Percentiles rank a stretch among this genome's conserved stretches.
These are phyloP conservation scores for Pachypeltis micranthus DNA, from an alignment of 1,140 invertebrate species.

Conservation along the genomic window DNA sequence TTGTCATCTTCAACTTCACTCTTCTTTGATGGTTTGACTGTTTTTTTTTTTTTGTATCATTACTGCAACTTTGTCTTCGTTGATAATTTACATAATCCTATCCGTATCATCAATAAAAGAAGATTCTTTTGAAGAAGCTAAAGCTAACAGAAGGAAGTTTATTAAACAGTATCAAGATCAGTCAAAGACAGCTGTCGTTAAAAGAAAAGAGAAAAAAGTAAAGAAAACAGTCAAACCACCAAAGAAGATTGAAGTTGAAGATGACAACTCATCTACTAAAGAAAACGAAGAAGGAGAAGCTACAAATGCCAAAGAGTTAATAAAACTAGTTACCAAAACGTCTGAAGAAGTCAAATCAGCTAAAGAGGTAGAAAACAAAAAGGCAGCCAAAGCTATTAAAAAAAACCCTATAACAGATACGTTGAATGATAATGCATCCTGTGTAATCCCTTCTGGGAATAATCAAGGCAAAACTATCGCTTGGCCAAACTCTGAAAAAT, in stretches of 20 bases:
- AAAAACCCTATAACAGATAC: too few species aligned
- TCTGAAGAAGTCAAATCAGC: neutral
- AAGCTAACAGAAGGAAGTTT: constrained; percentile 11
- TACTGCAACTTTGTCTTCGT: neutral
- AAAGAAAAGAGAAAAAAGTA: constrained; percentile 9
- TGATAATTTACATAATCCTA: constrained; percentile 8
- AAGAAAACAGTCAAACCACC: constrained; percentile 15
- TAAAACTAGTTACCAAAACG: neutral
- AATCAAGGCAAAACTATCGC: neutral
- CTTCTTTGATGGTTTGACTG: constrained; percentile 14
- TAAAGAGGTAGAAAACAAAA: neutral
- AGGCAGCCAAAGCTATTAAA: neutral
- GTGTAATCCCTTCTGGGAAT: neutral
- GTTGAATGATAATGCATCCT: too few species aligned
- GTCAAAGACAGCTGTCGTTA: neutral
- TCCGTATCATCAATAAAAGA: constrained; percentile 15
- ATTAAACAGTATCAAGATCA: constrained; percentile 11
- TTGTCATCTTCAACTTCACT: constrained; percentile 3
- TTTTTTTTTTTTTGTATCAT: constrained; percentile 15
- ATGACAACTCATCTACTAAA: constrained; percentile 25
- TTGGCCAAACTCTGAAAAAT: neutral
- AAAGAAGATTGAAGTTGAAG: constrained; percentile 14
- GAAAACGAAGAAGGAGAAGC: constrained; percentile 11
- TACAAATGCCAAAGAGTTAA: neutral
- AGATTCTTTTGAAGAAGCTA: constrained; percentile 17